Evolutionary conservation across 2,113 vertebrate genomes (phyloP), one percentile per base, ranked within the genome.

Genomic region (Apodemus sylvaticus): DNA sequence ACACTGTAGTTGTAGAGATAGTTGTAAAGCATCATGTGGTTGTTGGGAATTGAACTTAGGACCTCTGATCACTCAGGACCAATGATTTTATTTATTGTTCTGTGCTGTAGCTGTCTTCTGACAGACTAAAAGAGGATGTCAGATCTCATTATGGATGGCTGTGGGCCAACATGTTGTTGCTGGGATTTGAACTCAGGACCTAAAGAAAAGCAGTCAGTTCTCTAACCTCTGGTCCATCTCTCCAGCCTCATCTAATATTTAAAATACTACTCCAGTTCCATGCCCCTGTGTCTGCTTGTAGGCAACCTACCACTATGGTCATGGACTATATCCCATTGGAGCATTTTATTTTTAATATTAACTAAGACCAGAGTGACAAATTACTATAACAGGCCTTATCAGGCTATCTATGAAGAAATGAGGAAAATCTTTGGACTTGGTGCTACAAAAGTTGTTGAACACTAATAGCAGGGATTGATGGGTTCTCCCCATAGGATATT

Each of bases 211-310:
- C 7, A 48, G 45, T 48, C 45, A 48, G 45, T 48, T 3, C 45
- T 48, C 45, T 48, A 48, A 48, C 45, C 7, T 3, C 45, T 48
- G 45, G 7, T 3, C 45, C 45, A 5, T 48, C 45, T 48, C 45
- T 48, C 45, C 45, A 48, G 45, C 45, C 45, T 48, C 45, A 48
- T 39, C 20, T 39, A 73, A 13, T 9, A n/a, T 74, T 73, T 22
- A 74, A 42, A 20, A 0, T 74, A 74, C 20, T 42, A 4, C 39
- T 42, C 71, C 20, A 74, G 20, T 24, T 10, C 12, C 5, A 45
- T 26, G 2, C 22, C 11, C 13, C 4, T 26, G 5, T 48, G 5
- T 48, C 13, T 48, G 2, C 6, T 77, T 26, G 3, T 14, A 5
- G 45, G 12, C 6, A 48, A 26, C 24, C 22, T 76, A 42, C 22